phyloP scores from a whole-genome alignment of 2,888 invertebrate genomes.

The Trissolcus brochymenae region DNA sequence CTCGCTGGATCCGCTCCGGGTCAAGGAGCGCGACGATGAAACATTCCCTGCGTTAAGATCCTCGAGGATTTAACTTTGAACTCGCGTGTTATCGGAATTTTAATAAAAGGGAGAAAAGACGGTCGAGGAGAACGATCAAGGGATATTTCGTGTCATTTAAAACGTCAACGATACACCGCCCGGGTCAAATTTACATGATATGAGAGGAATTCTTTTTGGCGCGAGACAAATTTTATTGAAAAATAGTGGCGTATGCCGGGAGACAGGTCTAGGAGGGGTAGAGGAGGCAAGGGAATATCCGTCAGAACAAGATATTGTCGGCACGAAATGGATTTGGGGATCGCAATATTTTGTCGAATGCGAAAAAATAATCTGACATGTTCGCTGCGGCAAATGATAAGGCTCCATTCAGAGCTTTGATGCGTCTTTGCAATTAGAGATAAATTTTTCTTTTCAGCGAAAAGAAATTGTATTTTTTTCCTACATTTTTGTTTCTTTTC shows the following conservation, averaged over 20 bases:
- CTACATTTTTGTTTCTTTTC: too few species aligned
- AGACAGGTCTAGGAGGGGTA: background rate
- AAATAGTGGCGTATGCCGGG: conserved; percentile 14
- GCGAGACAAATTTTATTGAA: conserved; percentile 45
- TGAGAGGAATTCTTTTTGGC: conserved; percentile 26
- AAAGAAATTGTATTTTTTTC: too few species aligned
- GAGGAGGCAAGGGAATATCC: conserved; percentile 4
- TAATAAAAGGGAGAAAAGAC: conserved; percentile 29
- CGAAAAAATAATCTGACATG: conserved; percentile 19
- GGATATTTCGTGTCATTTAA: conserved; percentile 32
- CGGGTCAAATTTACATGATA: conserved; percentile 43
- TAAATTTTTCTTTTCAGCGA: too few species aligned
- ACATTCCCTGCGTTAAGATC: conserved; percentile 14
- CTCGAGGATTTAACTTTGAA: conserved; percentile 27
- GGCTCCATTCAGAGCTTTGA: too few species aligned
- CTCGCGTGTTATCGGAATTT: conserved; percentile 43
- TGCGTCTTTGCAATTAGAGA: too few species aligned
- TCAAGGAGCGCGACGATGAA: conserved; percentile 36
- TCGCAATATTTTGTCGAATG: conserved; percentile 32
- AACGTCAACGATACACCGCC: conserved; percentile 28
- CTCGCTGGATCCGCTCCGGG: conserved; percentile 28
- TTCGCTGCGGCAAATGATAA: conserved; percentile 1
- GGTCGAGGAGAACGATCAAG: conserved; percentile 3
- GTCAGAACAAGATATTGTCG: conserved; percentile 33
- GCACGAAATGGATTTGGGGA: conserved; percentile 23